phyloP scores from a whole-genome alignment of 2,888 invertebrate genomes.

The Glyphotaelius pellucidus region DNA sequence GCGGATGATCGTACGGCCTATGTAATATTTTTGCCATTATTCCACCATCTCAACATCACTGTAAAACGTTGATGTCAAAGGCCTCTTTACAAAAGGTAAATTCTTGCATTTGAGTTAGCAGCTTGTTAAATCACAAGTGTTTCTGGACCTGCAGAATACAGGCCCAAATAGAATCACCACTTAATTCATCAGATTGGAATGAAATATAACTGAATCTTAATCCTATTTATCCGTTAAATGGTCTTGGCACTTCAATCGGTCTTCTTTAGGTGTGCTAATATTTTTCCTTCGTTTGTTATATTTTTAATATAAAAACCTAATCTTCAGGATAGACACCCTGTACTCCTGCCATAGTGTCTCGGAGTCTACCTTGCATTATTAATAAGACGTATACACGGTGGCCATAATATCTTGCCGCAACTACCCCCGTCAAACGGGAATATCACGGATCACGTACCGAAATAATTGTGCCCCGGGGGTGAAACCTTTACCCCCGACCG shows the following conservation, averaged over 20 bases:
- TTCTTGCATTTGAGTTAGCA: too few relatives aligned
- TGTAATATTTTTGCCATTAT: too few relatives aligned
- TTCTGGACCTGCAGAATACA: too few relatives aligned
- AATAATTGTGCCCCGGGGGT: constrained; percentile 37
- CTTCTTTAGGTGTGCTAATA: neutral
- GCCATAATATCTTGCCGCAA: neutral
- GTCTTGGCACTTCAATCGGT: neutral
- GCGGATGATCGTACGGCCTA: too few relatives aligned
- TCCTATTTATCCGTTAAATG: too few relatives aligned
- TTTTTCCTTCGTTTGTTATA: neutral
- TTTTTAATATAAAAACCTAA: neutral
- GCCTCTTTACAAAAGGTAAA: too few relatives aligned
- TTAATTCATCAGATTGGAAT: too few relatives aligned
- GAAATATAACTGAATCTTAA: too few relatives aligned
- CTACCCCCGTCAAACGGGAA: constrained; percentile 17
- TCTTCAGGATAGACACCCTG: neutral
- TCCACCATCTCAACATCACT: too few relatives aligned
- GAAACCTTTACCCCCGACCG: neutral
- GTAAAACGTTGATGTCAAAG: too few relatives aligned
- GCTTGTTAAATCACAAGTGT: too few relatives aligned
- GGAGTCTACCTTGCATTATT: neutral
- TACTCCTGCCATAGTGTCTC: neutral
- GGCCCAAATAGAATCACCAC: too few relatives aligned
- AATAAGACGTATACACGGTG: constrained; percentile 17
- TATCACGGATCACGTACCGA: constrained; percentile 42